Evolutionary conservation across 2,888 invertebrate species (phyloP), one percentile per base, ranked within the genome.

Genomic region (Phengaris arion): DNA sequence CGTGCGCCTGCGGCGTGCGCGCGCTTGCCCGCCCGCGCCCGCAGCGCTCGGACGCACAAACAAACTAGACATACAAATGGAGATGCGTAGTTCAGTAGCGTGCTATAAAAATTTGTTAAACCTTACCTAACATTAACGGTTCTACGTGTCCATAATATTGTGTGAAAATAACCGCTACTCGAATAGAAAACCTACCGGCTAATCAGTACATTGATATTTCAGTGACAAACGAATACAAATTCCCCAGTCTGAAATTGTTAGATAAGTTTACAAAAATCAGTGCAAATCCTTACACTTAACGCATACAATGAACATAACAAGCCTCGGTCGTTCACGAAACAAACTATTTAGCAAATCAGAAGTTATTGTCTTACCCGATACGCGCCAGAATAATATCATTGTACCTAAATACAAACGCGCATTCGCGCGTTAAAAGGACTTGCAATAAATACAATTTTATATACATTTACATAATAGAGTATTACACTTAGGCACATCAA

Each of bases 401-500:
- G 78, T 81, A n/a, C n/a, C n/a, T n/a, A 81, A 83, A 82, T 81
- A 83, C 78, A 77, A 74, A 77, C 76, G 77, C 73, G 77, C 77
- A 77, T 74, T 6, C 76, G 78, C 76, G 78, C 80, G 79, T 80
- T 82, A 83, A 82, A 80, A 84, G 85, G 83, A 86, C 85, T 84
- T 84, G 82, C 82, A 84, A 85, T 87, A 86, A 84, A 85, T 82
- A 83, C 81, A 77, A 85, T 85, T 84, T 85, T 88, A 88, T 88
- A 86, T 89, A 91, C 88, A 90, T 84, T 89, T 90, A 91, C 86
- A 85, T 85, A 84, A 84, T 90, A 92, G 87, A 92, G 83, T 87
- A 89, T 89, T 92, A 94, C 94, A 94, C 93, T 93, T 94, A 94
- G 94, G 94, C 94, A 94, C 94, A 94, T 94, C 94, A 91, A 94